Evolutionary conservation across 2,888 invertebrate genomes (phyloP).

Genomic region (Tetrapedia diversipes): DNA sequence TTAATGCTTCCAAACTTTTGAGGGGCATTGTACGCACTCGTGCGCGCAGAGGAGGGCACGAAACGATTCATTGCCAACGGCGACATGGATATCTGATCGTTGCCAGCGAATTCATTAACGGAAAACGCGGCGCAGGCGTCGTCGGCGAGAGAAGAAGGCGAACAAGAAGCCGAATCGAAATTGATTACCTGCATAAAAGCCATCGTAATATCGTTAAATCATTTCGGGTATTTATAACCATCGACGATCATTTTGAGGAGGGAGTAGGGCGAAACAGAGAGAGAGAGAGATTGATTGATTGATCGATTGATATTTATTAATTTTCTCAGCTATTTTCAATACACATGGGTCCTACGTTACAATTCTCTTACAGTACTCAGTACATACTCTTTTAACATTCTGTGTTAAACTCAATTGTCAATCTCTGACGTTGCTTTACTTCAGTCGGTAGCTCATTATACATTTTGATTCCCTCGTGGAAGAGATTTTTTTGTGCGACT

Average conservation of each 20-base stretch:
- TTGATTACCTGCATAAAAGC: conserved; percentile 53
- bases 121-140: conserved; percentile 45
- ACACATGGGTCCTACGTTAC: too few species aligned
- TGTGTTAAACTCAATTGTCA: too few species aligned
- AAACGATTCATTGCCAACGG: conserved; percentile 44
- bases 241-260: conserved; percentile 39
- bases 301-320: too few species aligned
- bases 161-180: conserved; percentile 47
- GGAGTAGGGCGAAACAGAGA: not conserved
- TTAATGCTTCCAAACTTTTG: too few species aligned
- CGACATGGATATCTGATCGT: conserved; percentile 59
- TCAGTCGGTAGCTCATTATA: too few species aligned
- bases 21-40: not conserved
- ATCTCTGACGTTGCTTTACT: too few species aligned
- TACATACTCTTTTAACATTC: too few species aligned
- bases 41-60: not conserved
- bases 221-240: conserved; percentile 47
- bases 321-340: too few species aligned
- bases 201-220: conserved; percentile 48
- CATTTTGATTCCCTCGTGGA: too few species aligned
- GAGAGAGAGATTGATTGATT: too few species aligned
- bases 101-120: conserved; percentile 66
- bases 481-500: too few species aligned
- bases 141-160: conserved; percentile 31
- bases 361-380: too few species aligned